Conservation (phyloP, 1,140 invertebrate species). For the Dendrolimus punctatus region DNA sequence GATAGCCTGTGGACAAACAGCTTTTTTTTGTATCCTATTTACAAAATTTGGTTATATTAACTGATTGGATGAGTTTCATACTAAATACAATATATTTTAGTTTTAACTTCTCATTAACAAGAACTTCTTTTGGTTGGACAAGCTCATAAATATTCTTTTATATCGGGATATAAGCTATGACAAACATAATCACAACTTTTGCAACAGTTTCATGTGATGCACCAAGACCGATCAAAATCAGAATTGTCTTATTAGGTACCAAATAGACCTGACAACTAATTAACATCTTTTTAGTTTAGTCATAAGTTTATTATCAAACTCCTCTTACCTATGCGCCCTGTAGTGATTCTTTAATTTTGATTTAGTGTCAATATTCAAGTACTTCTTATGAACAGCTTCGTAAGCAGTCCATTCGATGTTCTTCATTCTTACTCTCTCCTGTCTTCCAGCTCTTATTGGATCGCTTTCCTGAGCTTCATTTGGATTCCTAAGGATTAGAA, state of each 20-base stretch:
- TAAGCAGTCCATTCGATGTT: conserved; percentile 94
- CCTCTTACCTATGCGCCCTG: conserved; percentile 80
- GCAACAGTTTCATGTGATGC: no score
- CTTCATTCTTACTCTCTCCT: conserved; percentile 84
- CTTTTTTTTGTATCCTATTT: not conserved
- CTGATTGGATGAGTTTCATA: no score
- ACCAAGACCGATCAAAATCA: no score
- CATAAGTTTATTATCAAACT: not conserved
- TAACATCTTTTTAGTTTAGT: not conserved
- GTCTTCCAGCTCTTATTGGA: conserved; percentile 76
- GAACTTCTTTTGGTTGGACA: no score
- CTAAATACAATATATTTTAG: no score
- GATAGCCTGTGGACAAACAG: conserved; percentile 79
- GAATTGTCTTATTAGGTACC: no score
- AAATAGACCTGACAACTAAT: no score
- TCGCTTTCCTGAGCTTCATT: conserved; percentile 85
- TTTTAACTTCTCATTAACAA: no score
- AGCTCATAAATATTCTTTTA: no score
- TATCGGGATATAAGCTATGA: no score
- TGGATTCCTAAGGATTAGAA: conserved; percentile 80
- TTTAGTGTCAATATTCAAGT: conserved; percentile 91
- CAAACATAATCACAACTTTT: no score
- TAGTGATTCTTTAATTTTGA: conserved; percentile 95
- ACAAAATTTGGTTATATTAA: no score
- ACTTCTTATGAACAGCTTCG: conserved; percentile 93